Base-by-base conservation (phyloP, 2,888 invertebrate species). In the Chrysotoxum bicinctum region DNA sequence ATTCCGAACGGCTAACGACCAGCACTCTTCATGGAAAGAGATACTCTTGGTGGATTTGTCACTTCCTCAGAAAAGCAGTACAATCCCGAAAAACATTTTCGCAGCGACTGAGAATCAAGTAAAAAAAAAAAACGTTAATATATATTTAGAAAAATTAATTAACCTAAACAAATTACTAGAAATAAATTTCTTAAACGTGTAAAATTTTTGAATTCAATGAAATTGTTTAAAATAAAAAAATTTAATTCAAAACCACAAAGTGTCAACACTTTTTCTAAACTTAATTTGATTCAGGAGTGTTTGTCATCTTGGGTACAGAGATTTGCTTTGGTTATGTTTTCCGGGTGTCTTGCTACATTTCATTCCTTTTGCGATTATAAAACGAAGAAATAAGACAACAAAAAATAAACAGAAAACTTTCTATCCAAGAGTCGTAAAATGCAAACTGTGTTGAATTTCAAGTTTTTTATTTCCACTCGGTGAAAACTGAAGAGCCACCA, bases 381-480 rank as follows among this genome's bases (percentile, higher is more conserved):
- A 58, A 35, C 72, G 76, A 35, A 76, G 52, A 82, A 76, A 50
- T 26, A 4, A 58, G 2, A 30, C 9, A 26, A 26, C 26, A 54
- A 16, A 19, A 54, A 16, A 16, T 16, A 35, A 58, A 35, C 1
- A 37, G 35, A 58, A 69, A 78, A 77, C 73, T 83, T 66, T 69
- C 56, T 19, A 73, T 78, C 62, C 82, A 77, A 83, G 56, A 74
- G 77, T 78, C 78, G 73, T 78, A 78, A 78, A 78, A 83, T 83
- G 83, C 83, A 83, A 83, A 83, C 83, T 83, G 83, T 83, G 78
- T 83, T 83, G 69, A 83, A 83, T 83, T 78, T 83, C 78, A 69
- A 83, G 69, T 62, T 82, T 48, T 48, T 43, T 32, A n/a, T n/a
- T 35, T 58, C 1, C 68, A 50, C 35, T 64, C 45, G 56, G 82